phyloP scores from a whole-genome alignment of 2,797 vertebrate species.

The Acrossocheilus fasciatus region DNA sequence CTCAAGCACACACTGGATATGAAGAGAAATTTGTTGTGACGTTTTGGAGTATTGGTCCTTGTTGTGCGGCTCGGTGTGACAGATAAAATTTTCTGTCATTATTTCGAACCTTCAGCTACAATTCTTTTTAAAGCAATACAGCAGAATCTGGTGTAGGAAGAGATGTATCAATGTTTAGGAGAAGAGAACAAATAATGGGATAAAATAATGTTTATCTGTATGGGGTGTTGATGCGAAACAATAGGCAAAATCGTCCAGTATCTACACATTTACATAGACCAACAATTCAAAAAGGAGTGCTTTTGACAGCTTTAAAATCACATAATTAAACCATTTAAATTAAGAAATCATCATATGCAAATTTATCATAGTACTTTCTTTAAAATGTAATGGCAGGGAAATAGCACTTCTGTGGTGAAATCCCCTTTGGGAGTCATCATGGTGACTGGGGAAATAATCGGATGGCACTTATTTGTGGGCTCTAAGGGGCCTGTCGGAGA shows the following conservation, averaged over 20 bases:
- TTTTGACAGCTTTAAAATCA: background rate
- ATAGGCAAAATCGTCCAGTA: background rate
- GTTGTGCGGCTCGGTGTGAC: conserved; percentile 28
- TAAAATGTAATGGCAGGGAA: background rate
- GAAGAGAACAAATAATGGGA: conserved; percentile 34
- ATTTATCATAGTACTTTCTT: background rate
- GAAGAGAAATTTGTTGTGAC: conserved; percentile 46
- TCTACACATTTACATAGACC: background rate
- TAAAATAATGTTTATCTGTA: conserved; percentile 12
- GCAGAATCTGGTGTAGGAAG: background rate
- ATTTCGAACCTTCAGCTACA: conserved; percentile 32
- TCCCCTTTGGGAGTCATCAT: background rate
- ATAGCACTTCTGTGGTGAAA: background rate
- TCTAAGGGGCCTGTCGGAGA: conserved; percentile 8
- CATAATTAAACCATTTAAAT: background rate
- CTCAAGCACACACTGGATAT: conserved; percentile 36
- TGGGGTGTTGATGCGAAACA: background rate
- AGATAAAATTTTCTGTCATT: conserved; percentile 30
- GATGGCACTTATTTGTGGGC: background rate
- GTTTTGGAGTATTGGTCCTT: conserved; percentile 29
- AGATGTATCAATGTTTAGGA: conserved; percentile 16
- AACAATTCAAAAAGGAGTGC: background rate
- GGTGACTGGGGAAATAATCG: background rate
- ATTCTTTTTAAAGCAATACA: conserved; percentile 24
- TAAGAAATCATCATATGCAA: background rate